These are phyloP conservation scores for Tromatobia lineatoria DNA, from an alignment of 2,888 invertebrate species.

Conservation along the genomic window DNA sequence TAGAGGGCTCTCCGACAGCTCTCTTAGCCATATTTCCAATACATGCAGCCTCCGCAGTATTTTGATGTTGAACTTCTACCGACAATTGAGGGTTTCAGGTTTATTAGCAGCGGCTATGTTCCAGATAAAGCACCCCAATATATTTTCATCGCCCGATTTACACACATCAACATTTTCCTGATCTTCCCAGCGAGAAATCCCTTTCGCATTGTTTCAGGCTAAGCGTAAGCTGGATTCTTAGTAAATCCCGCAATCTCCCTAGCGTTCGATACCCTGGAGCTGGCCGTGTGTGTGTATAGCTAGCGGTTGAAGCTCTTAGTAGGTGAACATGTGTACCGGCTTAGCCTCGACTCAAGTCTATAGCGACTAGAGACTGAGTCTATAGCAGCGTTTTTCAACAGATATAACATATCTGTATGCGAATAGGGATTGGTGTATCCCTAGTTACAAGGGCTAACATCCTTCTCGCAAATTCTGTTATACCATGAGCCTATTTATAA, in stretches of 20 bases:
- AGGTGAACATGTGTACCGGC: slow-evolving; percentile 24
- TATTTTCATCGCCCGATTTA: neutral
- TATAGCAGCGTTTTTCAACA: slow-evolving; percentile 10
- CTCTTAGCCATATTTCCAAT: slow-evolving; percentile 41
- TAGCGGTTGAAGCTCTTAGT: neutral
- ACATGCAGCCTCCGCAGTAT: neutral
- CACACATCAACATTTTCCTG: neutral
- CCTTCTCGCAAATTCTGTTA: slow-evolving; percentile 38
- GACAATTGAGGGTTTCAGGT: too few relatives aligned
- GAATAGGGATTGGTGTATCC: slow-evolving; percentile 34
- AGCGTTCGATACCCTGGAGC: slow-evolving; percentile 41
- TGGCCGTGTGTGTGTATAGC: slow-evolving; percentile 24
- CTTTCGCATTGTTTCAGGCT: slow-evolving; percentile 58
- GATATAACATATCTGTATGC: slow-evolving; percentile 29
- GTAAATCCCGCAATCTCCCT: slow-evolving; percentile 18
- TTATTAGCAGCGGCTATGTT: too few relatives aligned
- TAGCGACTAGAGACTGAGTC: neutral
- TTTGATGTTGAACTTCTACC: too few relatives aligned
- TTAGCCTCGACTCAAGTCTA: slow-evolving; percentile 56
- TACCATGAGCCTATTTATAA: slow-evolving; percentile 15
- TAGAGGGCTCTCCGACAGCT: slow-evolving; percentile 7
- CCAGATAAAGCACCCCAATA: too few relatives aligned
- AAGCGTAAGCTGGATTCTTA: slow-evolving; percentile 52
- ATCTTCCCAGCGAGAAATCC: neutral
- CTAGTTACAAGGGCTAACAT: slow-evolving; percentile 22